phyloP scores from a whole-genome alignment of 30 jellyfish, hydroid and myxozoan species.

The Morbakka virulenta region DNA sequence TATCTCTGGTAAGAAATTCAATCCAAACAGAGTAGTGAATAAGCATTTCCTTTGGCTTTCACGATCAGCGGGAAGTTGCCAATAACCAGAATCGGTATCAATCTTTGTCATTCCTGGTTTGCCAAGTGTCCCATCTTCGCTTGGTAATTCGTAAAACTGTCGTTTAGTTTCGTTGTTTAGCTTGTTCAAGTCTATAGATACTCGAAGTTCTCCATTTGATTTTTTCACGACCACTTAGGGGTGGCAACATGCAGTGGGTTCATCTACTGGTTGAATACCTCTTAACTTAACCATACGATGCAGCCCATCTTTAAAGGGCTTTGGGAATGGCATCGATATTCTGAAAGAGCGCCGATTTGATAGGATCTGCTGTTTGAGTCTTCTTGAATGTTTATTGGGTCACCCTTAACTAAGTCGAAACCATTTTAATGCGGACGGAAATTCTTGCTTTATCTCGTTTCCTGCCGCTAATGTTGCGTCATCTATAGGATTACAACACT shows the following conservation, averaged over 20 bases:
- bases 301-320: slow-evolving; percentile 16
- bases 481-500: too few relatives aligned
- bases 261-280: slow-evolving; percentile 30
- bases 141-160: slow-evolving; percentile 29
- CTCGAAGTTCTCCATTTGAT: slow-evolving; percentile 27
- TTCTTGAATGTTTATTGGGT: too few relatives aligned
- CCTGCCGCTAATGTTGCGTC: too few relatives aligned
- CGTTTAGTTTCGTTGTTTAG: slow-evolving; percentile 25
- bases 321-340: slow-evolving; percentile 35
- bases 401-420: too few relatives aligned
- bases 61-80: too few relatives aligned
- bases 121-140: slow-evolving; percentile 8
- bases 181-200: slow-evolving; percentile 52
- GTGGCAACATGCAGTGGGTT: slow-evolving; percentile 62
- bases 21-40: too few relatives aligned
- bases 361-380: too few relatives aligned
- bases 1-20: too few relatives aligned
- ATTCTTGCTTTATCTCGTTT: too few relatives aligned
- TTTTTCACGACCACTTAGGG: slow-evolving; percentile 58
- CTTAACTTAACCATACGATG: slow-evolving; percentile 38
- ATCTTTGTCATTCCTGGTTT: neutral
- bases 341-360: too few relatives aligned
- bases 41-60: too few relatives aligned
- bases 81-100: slow-evolving; percentile 25
- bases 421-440: too few relatives aligned